These are phyloP conservation scores for Argyra leucocephala DNA, from an alignment of 2,888 invertebrate genomes.

Conservation along the genomic window DNA sequence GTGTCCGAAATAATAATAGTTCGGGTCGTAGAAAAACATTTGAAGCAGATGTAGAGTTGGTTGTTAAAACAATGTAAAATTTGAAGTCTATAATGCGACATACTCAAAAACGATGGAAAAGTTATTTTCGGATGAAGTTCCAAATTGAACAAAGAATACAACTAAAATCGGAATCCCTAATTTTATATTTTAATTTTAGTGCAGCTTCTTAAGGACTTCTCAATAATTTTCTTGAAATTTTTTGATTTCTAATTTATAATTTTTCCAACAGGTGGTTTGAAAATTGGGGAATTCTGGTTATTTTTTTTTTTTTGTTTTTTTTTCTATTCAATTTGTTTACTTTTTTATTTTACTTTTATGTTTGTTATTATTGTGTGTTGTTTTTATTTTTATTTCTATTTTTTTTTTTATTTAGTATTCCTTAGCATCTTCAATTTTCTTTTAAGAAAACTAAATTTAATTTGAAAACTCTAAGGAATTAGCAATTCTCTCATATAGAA, in stretches of 20 bases:
- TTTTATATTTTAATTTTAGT: too few species aligned
- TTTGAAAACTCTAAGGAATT: conserved; percentile 6
- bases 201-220: neutral
- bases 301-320: neutral
- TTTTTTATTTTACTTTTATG: neutral
- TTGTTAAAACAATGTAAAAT: too few species aligned
- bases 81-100: too few species aligned
- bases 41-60: too few species aligned
- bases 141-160: too few species aligned
- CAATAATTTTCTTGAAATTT: neutral
- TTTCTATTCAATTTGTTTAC: neutral
- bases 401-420: neutral
- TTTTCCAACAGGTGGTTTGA: neutral
- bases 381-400: neutral
- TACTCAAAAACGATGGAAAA: too few species aligned
- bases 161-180: too few species aligned
- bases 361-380: too few species aligned
- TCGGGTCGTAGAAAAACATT: too few species aligned
- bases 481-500: neutral
- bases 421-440: conserved; percentile 1
- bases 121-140: too few species aligned
- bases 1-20: too few species aligned
- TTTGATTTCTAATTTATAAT: neutral
- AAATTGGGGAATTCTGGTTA: neutral
- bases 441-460: neutral